Percentiles rank a stretch among this genome's conserved stretches.
Conservation (phyloP, 2,797 vertebrate species). For the Eulemur mongoz region DNA sequence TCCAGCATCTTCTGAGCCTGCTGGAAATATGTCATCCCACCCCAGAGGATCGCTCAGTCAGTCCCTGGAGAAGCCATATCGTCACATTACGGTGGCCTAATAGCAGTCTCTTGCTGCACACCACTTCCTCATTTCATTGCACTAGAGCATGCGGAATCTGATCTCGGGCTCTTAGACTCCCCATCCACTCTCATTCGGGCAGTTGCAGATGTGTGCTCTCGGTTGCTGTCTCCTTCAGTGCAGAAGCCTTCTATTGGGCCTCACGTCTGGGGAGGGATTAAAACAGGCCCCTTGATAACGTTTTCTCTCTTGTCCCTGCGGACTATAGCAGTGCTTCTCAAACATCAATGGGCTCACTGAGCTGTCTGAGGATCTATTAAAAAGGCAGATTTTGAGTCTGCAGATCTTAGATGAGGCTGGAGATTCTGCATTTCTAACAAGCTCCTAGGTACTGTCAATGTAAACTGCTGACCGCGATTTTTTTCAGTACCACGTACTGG, state of each 20-base stretch:
- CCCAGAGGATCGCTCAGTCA: background rate
- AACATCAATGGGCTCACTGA: background rate
- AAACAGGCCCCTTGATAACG: background rate
- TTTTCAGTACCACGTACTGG: background rate
- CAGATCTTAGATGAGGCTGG: background rate
- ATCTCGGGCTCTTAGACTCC: background rate
- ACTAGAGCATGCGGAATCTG: fast-evolving
- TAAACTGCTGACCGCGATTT: background rate
- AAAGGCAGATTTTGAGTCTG: background rate
- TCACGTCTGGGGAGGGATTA: background rate
- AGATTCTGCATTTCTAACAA: background rate
- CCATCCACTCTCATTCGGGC: background rate
- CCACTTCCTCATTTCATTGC: background rate
- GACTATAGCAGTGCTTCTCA: background rate
- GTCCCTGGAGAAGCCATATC: background rate
- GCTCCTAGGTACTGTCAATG: background rate
- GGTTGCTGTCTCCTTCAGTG: background rate
- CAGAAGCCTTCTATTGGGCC: background rate
- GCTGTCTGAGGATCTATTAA: background rate
- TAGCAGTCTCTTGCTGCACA: background rate
- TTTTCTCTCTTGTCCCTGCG: background rate
- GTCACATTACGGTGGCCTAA: background rate
- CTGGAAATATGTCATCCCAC: background rate
- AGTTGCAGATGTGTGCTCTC: background rate
- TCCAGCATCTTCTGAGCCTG: background rate